A percentile compares a stretch with the other conserved stretches of the same genome.
These are phyloP conservation scores for Tenualosa thibaudeaui DNA, from an alignment of 2,797 vertebrate genomes.

Conservation along the genomic window DNA sequence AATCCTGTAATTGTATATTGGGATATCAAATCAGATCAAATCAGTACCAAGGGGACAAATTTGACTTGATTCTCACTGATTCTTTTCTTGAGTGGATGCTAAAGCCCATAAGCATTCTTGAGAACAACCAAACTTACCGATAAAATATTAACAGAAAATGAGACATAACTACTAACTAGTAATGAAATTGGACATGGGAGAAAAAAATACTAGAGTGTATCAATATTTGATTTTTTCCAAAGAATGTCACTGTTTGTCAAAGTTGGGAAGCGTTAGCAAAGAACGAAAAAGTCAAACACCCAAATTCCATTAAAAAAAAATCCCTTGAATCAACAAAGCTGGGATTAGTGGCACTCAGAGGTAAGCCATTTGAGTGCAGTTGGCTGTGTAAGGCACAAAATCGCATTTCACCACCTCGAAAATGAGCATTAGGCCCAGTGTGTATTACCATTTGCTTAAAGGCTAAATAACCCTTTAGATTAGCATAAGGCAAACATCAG, in stretches of 20 bases:
- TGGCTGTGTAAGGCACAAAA: not conserved
- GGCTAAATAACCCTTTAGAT: not conserved
- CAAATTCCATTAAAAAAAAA: not conserved
- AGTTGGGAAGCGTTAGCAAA: not conserved
- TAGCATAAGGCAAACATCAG: not conserved
- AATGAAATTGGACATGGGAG: not conserved
- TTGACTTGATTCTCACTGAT: not conserved
- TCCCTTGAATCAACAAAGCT: not conserved
- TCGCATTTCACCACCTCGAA: not conserved
- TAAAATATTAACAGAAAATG: not conserved
- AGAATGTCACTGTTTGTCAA: constrained; percentile 14
- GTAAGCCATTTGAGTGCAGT: not conserved
- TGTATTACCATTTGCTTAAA: not conserved
- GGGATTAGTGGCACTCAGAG: not conserved
- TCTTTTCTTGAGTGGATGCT: not conserved
- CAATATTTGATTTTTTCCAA: not conserved
- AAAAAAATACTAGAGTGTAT: not conserved
- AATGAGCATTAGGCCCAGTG: not conserved
- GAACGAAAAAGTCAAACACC: not conserved
- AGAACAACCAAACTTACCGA: too few species aligned
- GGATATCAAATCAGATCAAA: too few species aligned
- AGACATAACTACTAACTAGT: not conserved
- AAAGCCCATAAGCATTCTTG: not conserved
- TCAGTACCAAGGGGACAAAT: too few species aligned
- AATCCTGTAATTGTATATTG: too few species aligned